Evolutionary conservation across 2,113 vertebrate genomes (phyloP).

Genomic region (Gobiocypris rarus): DNA sequence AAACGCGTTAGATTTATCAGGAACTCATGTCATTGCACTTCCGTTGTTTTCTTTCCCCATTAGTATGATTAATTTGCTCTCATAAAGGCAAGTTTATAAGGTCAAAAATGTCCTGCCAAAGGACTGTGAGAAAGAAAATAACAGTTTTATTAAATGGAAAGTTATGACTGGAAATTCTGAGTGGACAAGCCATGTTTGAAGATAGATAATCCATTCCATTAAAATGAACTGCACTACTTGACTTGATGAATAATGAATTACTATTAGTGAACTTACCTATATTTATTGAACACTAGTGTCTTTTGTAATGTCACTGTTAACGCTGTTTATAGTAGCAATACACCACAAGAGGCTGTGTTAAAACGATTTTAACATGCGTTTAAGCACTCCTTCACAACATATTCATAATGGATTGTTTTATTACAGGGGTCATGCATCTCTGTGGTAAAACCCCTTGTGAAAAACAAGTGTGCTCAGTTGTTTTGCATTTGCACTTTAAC

Average conservation of each 20-base stretch:
- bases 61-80: background rate
- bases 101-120: background rate
- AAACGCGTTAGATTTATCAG: background rate
- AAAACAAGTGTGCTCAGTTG: background rate
- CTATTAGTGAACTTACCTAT: background rate
- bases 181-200: background rate
- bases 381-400: background rate
- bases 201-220: background rate
- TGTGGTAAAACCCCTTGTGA: background rate
- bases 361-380: background rate
- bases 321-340: too few relatives aligned
- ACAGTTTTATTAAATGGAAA: background rate
- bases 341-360: too few relatives aligned
- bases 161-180: background rate
- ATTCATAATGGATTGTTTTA: background rate
- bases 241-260: background rate
- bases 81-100: background rate
- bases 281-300: background rate
- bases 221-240: background rate
- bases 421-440: background rate
- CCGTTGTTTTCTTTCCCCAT: constrained; percentile 12
- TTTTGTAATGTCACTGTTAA: too few relatives aligned
- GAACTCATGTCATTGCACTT: constrained; percentile 1
- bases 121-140: background rate
- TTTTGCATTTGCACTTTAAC: background rate